A percentile compares a stretch with the other conserved stretches of the same genome.
These are phyloP conservation scores for Helleia helle DNA, from an alignment of 2,888 invertebrate genomes.

Conservation along the genomic window DNA sequence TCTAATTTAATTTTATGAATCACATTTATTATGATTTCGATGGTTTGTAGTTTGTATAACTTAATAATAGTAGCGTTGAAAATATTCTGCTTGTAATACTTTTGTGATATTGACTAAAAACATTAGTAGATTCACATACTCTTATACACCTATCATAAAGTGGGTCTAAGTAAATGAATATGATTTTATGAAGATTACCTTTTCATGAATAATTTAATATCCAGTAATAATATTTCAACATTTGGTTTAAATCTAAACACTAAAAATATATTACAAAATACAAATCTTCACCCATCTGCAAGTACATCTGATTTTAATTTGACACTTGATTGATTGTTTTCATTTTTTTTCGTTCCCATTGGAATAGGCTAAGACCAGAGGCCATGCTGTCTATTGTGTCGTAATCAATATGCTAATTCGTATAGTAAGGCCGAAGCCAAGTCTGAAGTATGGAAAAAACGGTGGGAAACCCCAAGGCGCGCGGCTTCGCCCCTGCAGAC, in stretches of 20 bases:
- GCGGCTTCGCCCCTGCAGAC: too few relatives aligned
- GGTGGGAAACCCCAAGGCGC: too few relatives aligned
- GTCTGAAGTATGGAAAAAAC: too few relatives aligned
- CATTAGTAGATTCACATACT: neutral
- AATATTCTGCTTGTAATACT: neutral
- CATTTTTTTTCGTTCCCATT: neutral
- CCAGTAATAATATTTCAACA: conserved; percentile 2
- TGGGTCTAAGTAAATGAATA: neutral
- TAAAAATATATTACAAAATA: conserved; percentile 8
- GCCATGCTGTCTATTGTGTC: too few relatives aligned
- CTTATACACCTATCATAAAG: neutral
- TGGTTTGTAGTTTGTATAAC: neutral
- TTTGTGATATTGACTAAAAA: neutral
- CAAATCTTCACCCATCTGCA: conserved; percentile 5
- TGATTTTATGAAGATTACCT: neutral
- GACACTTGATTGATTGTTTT: conserved; percentile 7
- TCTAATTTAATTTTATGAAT: neutral
- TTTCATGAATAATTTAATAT: conserved; percentile 2
- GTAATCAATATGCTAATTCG: too few relatives aligned
- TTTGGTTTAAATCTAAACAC: neutral
- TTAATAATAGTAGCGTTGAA: too few relatives aligned
- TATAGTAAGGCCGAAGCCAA: too few relatives aligned
- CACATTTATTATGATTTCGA: neutral
- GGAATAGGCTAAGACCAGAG: neutral
- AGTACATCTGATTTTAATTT: conserved; percentile 8